phyloP scores from a whole-genome alignment of 1,140 invertebrate genomes.

The Drosophila chauvacae region DNA sequence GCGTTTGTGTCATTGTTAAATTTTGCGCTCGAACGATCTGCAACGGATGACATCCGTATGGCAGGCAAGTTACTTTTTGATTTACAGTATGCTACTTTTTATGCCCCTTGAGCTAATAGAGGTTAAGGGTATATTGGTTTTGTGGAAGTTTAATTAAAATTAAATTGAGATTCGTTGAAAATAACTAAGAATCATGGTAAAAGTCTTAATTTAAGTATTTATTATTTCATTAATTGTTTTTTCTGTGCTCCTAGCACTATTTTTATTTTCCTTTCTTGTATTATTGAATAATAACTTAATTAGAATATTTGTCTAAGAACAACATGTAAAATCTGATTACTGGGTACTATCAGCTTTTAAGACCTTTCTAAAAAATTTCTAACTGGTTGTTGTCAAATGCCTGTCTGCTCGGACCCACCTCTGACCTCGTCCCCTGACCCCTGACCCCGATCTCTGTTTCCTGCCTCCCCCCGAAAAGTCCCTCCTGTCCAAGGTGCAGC shows the following conservation, averaged over 20 bases:
- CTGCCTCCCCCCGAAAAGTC: background rate
- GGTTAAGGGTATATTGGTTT: slow-evolving; percentile 26
- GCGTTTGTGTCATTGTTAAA: slow-evolving; percentile 82
- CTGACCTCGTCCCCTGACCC: slow-evolving; percentile 1
- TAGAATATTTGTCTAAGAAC: background rate
- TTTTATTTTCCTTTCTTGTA: no score
- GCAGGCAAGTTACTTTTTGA: slow-evolving; percentile 81
- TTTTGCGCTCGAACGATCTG: slow-evolving; percentile 83
- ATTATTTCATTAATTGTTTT: no score
- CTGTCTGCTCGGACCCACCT: slow-evolving; percentile 26
- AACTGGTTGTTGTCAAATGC: slow-evolving; percentile 76
- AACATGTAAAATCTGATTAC: background rate
- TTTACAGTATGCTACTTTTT: slow-evolving; percentile 75
- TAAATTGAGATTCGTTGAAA: background rate
- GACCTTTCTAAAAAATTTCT: background rate
- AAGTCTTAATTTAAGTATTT: no score
- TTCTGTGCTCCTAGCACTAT: no score
- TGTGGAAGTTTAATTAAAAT: background rate
- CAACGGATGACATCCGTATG: slow-evolving; percentile 82
- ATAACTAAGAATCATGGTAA: background rate
- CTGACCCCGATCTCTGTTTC: slow-evolving; percentile 3
- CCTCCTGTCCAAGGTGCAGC: slow-evolving; percentile 67
- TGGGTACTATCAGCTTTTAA: slow-evolving; percentile 1
- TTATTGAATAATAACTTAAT: no score
- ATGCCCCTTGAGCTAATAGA: background rate